These are phyloP conservation scores for Drosophila lacteicornis DNA, from an alignment of 1,140 invertebrate genomes.

Conservation along the genomic window DNA sequence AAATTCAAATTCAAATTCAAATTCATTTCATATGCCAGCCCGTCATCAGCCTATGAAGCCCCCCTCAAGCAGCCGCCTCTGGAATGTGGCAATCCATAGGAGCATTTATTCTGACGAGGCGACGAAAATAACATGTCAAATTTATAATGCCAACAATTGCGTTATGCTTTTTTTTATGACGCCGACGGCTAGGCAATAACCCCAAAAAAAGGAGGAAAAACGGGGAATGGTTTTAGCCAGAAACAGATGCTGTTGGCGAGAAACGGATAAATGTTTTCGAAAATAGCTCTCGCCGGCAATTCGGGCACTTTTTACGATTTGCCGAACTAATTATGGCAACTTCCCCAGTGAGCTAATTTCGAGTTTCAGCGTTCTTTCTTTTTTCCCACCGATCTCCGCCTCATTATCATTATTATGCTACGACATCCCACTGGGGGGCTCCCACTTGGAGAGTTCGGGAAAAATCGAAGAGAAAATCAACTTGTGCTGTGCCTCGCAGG, in stretches of 20 bases:
- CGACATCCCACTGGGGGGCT: slow-evolving; percentile 27
- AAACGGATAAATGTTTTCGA: slow-evolving; percentile 56
- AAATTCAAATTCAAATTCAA: slow-evolving; percentile 25
- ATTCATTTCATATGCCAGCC: slow-evolving; percentile 57
- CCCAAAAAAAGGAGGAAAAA: slow-evolving; percentile 29
- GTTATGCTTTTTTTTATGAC: slow-evolving; percentile 60
- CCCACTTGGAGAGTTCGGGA: slow-evolving; percentile 18
- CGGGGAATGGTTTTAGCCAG: slow-evolving; percentile 38
- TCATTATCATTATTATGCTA: slow-evolving; percentile 21
- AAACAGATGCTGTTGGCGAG: slow-evolving; percentile 36
- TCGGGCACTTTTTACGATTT: slow-evolving; percentile 64
- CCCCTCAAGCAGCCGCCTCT: not conserved
- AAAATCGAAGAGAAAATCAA: slow-evolving; percentile 75
- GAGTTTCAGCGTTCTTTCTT: slow-evolving; percentile 17
- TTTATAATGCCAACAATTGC: slow-evolving; percentile 80
- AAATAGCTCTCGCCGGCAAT: slow-evolving; percentile 46
- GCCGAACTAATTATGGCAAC: slow-evolving; percentile 65
- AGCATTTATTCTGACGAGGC: slow-evolving; percentile 68
- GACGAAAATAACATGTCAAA: slow-evolving; percentile 82
- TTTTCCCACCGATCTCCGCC: slow-evolving; percentile 24
- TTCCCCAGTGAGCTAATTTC: slow-evolving; percentile 36
- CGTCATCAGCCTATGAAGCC: slow-evolving; percentile 6
- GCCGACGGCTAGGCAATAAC: slow-evolving; percentile 43
- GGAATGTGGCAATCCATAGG: slow-evolving; percentile 59
- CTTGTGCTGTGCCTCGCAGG: slow-evolving; percentile 61